A percentile compares a stretch with the other conserved stretches of the same genome.
Conservation (phyloP, 1,140 invertebrate genomes). For the Scaptomyza hsui region DNA sequence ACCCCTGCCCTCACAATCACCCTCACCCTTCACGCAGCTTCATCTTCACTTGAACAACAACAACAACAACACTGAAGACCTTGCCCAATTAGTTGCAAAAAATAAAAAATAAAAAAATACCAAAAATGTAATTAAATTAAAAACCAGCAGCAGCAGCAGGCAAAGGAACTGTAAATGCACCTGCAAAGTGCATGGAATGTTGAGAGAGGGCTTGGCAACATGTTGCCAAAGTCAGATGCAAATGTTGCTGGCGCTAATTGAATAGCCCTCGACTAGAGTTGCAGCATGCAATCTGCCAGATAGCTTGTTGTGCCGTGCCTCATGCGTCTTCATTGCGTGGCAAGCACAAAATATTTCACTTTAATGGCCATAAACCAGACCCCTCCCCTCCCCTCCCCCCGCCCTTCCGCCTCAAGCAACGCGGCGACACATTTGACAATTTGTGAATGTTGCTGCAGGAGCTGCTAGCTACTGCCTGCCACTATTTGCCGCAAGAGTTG, state of each 20-base stretch:
- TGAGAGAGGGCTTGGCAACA: slow-evolving; percentile 28
- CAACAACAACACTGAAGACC: slow-evolving; percentile 22
- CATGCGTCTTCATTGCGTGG: slow-evolving; percentile 25
- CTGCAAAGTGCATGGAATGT: slow-evolving; percentile 31
- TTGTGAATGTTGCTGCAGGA: slow-evolving; percentile 22
- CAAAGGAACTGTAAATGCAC: slow-evolving; percentile 5
- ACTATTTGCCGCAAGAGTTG: slow-evolving; percentile 4
- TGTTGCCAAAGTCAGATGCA: slow-evolving; percentile 37
- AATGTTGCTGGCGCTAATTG: slow-evolving; percentile 41
- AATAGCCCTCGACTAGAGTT: slow-evolving; percentile 7
- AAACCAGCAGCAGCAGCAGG: slow-evolving; percentile 13
- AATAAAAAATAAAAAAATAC: not conserved
- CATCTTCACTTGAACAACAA: not conserved
- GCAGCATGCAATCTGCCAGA: slow-evolving; percentile 1
- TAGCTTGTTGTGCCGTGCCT: not conserved
- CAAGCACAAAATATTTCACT: slow-evolving; percentile 33
- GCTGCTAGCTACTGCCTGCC: not conserved
- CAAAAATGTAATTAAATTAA: slow-evolving; percentile 34
- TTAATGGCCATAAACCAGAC: slow-evolving; percentile 12
- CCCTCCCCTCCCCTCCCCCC: no score
- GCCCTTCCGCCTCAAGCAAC: not conserved
- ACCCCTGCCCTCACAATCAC: no score
- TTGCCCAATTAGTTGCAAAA: slow-evolving; percentile 42
- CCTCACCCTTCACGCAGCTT: not conserved
- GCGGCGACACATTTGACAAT: slow-evolving; percentile 44